Evolutionary conservation across 1,140 invertebrate genomes (phyloP).

Genomic region (Drosophila asahinai): DNA sequence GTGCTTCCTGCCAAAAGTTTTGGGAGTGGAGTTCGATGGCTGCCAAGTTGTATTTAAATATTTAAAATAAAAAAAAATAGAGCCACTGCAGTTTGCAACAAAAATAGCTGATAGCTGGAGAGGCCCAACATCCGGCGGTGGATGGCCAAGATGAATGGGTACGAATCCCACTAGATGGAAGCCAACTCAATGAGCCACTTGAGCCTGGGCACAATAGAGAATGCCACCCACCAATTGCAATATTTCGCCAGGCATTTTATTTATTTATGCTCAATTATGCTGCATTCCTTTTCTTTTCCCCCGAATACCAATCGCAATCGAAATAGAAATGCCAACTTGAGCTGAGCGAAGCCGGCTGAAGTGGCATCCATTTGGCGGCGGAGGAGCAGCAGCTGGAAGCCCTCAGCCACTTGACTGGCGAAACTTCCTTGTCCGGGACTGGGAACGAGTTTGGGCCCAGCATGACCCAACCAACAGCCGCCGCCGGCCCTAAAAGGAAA

Average conservation of each 20-base stretch:
- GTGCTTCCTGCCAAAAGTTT: slow-evolving; percentile 29
- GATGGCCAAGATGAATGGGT: slow-evolving; percentile 22
- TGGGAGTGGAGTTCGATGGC: slow-evolving; percentile 34
- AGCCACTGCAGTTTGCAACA: slow-evolving; percentile 32
- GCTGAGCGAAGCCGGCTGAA: slow-evolving; percentile 45
- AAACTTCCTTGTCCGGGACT: slow-evolving; percentile 47
- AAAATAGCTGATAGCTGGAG: slow-evolving; percentile 49
- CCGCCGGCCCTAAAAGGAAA: slow-evolving; percentile 64
- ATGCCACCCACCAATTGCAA: slow-evolving; percentile 48
- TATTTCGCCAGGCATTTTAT: slow-evolving; percentile 53
- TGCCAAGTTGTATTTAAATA: slow-evolving; percentile 46
- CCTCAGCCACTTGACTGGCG: slow-evolving; percentile 44
- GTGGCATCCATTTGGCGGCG: slow-evolving; percentile 34
- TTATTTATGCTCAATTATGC: slow-evolving; percentile 69
- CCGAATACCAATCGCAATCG: slow-evolving; percentile 30
- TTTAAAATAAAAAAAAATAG: slow-evolving; percentile 18
- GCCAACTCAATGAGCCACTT: slow-evolving; percentile 62
- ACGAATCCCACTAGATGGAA: neutral
- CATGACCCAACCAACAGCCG: slow-evolving; percentile 48
- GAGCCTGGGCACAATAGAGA: slow-evolving; percentile 32
- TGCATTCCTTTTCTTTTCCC: slow-evolving; percentile 31
- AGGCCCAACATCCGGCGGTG: slow-evolving; percentile 44
- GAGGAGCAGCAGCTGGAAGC: slow-evolving; percentile 60
- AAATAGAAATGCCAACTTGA: slow-evolving; percentile 45
- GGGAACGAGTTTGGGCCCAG: slow-evolving; percentile 66